A percentile compares a stretch with the other conserved stretches of the same genome.
Evolutionary conservation across 2,113 vertebrate genomes (phyloP).

Genomic region (Zosterops japonicus): DNA sequence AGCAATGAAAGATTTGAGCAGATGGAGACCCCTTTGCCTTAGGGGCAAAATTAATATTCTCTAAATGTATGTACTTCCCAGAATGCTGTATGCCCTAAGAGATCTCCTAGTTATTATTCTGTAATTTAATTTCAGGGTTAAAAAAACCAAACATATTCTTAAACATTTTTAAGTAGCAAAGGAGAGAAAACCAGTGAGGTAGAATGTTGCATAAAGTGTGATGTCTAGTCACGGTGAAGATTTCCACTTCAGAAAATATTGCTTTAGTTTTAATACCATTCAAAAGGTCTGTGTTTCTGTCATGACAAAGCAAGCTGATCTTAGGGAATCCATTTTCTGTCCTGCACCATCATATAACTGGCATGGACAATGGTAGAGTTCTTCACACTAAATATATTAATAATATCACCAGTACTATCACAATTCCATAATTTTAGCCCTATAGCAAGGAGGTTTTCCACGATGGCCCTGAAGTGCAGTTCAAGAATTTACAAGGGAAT

Average conservation of each 20-base stretch:
- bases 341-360: not conserved
- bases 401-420: not conserved
- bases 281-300: not conserved
- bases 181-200: not conserved
- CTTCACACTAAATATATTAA: not conserved
- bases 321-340: not conserved
- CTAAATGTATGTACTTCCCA: not conserved
- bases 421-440: not conserved
- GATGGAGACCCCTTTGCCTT: not conserved
- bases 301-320: not conserved
- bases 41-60: not conserved
- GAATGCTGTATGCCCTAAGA: not conserved
- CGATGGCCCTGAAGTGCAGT: not conserved
- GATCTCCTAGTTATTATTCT: not conserved
- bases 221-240: not conserved
- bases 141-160: not conserved
- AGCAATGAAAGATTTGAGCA: not conserved
- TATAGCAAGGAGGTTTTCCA: not conserved
- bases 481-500: not conserved
- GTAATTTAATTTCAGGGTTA: not conserved
- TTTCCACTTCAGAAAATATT: not conserved
- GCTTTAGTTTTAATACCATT: not conserved
- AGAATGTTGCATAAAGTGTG: not conserved
- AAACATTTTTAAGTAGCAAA: not conserved
- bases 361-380: not conserved